Conservation (phyloP, 2,888 invertebrate genomes). For the Drosophila gaucha region DNA sequence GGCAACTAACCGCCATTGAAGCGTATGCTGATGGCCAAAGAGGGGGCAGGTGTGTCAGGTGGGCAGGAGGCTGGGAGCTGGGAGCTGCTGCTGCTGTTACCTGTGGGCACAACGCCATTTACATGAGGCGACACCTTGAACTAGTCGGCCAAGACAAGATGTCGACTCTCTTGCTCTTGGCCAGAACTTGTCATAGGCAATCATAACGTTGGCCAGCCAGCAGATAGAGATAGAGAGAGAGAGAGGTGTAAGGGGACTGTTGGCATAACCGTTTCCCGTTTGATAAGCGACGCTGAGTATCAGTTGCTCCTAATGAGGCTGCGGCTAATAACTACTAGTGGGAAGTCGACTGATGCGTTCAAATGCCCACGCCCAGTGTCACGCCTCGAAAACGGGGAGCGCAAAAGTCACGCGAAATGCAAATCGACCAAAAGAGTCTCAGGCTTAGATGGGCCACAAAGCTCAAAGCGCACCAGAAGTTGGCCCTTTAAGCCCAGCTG, state of each 20-base stretch:
- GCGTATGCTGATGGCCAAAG: constrained; percentile 46
- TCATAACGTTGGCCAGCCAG: constrained; percentile 54
- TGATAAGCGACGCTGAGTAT: constrained; percentile 54
- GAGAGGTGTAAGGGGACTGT: background rate
- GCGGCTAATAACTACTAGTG: constrained; percentile 60
- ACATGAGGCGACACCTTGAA: constrained; percentile 74
- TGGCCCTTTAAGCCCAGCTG: constrained; percentile 29
- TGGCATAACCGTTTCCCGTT: constrained; percentile 48
- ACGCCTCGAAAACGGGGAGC: constrained; percentile 23
- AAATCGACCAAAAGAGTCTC: constrained; percentile 52
- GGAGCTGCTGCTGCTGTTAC: constrained; percentile 6
- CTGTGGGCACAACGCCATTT: constrained; percentile 49
- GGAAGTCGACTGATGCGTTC: constrained; percentile 47
- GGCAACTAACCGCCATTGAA: constrained; percentile 66
- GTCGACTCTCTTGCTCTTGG: constrained; percentile 26
- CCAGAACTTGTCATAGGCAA: constrained; percentile 71
- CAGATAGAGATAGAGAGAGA: background rate
- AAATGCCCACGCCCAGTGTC: constrained; percentile 39
- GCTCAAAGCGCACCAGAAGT: constrained; percentile 15
- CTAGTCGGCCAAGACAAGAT: constrained; percentile 51
- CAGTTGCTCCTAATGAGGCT: constrained; percentile 66
- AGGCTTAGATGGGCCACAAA: constrained; percentile 17
- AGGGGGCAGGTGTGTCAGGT: background rate
- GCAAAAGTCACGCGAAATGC: constrained; percentile 73
- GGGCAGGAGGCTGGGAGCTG: background rate